Evolutionary conservation across 1,140 invertebrate genomes (phyloP), one percentile per base, ranked within the genome.

Genomic region (Trichoplusia ni): DNA sequence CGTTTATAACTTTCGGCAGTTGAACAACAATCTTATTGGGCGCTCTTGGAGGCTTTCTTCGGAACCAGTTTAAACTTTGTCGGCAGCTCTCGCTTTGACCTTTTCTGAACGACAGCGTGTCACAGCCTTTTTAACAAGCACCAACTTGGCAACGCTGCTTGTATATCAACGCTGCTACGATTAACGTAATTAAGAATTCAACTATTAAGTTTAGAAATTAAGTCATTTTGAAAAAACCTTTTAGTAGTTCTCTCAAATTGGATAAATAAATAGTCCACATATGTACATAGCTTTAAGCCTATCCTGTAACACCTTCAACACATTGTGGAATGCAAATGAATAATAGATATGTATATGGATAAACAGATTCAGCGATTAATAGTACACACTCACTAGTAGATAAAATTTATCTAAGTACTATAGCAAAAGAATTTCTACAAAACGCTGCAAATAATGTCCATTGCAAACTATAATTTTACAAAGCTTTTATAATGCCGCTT

Each of bases 61-160:
- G 18, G 42, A 72, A 68, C 69, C 65, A 46, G 69, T 65, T 67
- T 62, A 62, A 62, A 56, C 18, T 64, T 68, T 60, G 54, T 38
- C 38, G 56, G 21, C 23, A 47, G 21, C 38, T 49, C 40, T 56
- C 33, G 49, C 14, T 59, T 59, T 68, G 58, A 71, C 69, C 61
- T 71, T 67, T 62, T 37, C 51, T 25, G 21, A 49, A 61, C 40
- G 27, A 35, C 44, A 29, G 11, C 35, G 29, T 58, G 33, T 64
- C 44, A 37, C 62, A 14, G 46, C 37, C 58, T 62, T 65, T 67
- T 56, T 40, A 56, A 62, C 35, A 33, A 31, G n/a, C 40, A 23
- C 19, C 40, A 56, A n/a, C n/a, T n/a, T n/a, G n/a, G n/a, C n/a
- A n/a, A n/a, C n/a, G n/a, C n/a, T n/a, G n/a, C n/a, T 9, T 33